Conservation (phyloP, 2,888 invertebrate species). For the Leptopterna dolabrata region DNA sequence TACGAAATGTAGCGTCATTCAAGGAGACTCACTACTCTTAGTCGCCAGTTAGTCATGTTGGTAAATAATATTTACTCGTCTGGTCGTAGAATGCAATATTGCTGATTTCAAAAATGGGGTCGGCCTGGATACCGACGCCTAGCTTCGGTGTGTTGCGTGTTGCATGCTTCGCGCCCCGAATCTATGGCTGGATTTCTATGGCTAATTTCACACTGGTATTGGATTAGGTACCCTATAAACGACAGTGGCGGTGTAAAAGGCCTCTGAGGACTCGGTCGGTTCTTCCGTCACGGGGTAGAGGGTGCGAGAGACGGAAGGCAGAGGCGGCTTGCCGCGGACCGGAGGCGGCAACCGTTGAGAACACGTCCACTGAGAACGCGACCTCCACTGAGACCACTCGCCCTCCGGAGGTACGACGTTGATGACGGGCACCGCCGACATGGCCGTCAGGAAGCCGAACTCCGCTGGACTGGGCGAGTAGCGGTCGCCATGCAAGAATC, state of each 20-base stretch:
- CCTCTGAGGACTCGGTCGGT: neutral
- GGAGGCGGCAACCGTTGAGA: neutral
- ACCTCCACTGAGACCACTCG: too few relatives aligned
- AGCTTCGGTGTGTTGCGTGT: too few relatives aligned
- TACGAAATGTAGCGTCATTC: too few relatives aligned
- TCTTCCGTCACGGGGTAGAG: neutral
- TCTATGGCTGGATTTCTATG: too few relatives aligned
- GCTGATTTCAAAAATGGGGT: too few relatives aligned
- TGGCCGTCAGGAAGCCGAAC: neutral
- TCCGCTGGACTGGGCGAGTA: neutral
- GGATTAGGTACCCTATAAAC: slow-evolving; percentile 23
- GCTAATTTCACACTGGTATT: too few relatives aligned
- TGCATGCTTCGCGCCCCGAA: too few relatives aligned
- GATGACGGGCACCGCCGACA: slow-evolving; percentile 25
- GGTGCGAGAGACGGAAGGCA: neutral
- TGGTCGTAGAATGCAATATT: too few relatives aligned
- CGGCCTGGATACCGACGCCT: too few relatives aligned
- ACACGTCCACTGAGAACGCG: neutral
- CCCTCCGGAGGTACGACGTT: slow-evolving; percentile 30
- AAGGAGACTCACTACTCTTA: too few relatives aligned
- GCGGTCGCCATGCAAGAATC: neutral
- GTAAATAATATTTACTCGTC: too few relatives aligned
- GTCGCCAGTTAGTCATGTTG: too few relatives aligned
- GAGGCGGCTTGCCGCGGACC: neutral
- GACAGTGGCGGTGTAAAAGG: slow-evolving; percentile 19